Conservation (phyloP, 2,888 invertebrate genomes). For the Acronicta alni region DNA sequence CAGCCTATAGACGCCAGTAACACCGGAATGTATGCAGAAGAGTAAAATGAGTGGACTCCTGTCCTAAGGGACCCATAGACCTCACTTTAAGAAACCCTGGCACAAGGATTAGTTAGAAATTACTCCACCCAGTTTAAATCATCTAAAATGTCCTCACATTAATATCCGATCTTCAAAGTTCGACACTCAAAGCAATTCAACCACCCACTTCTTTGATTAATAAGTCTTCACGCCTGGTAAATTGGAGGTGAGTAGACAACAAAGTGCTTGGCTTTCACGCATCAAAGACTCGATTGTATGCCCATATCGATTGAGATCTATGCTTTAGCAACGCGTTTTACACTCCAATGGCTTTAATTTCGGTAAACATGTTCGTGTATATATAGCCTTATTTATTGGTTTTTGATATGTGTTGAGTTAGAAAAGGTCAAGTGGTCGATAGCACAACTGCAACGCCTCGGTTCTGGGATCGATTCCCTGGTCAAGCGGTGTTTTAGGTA, state of each 20-base stretch:
- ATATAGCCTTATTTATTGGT: background rate
- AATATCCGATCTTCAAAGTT: slow-evolving; percentile 3
- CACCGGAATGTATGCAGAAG: too few species aligned
- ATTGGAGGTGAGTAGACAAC: slow-evolving; percentile 4
- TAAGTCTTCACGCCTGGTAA: slow-evolving; percentile 3
- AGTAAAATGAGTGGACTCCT: too few species aligned
- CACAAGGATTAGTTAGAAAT: too few species aligned
- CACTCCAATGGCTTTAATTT: slow-evolving; percentile 1
- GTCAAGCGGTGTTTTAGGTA: too few species aligned
- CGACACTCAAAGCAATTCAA: background rate
- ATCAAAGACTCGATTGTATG: slow-evolving; percentile 1
- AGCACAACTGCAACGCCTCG: too few species aligned
- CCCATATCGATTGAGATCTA: background rate
- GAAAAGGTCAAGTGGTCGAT: too few species aligned
- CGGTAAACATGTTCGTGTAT: background rate
- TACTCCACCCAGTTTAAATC: too few species aligned
- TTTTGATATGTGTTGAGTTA: background rate
- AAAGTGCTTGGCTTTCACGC: slow-evolving; percentile 21
- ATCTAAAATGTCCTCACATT: background rate
- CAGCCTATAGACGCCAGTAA: too few species aligned
- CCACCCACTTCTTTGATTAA: slow-evolving; percentile 18
- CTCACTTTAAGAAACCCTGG: too few species aligned
- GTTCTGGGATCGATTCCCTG: too few species aligned
- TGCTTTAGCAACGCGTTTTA: slow-evolving; percentile 5
- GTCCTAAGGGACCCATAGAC: too few species aligned